Percentiles rank a stretch among this genome's conserved stretches.
phyloP scores from a whole-genome alignment of 1,140 invertebrate species.

The Drosophila parabipectinata region DNA sequence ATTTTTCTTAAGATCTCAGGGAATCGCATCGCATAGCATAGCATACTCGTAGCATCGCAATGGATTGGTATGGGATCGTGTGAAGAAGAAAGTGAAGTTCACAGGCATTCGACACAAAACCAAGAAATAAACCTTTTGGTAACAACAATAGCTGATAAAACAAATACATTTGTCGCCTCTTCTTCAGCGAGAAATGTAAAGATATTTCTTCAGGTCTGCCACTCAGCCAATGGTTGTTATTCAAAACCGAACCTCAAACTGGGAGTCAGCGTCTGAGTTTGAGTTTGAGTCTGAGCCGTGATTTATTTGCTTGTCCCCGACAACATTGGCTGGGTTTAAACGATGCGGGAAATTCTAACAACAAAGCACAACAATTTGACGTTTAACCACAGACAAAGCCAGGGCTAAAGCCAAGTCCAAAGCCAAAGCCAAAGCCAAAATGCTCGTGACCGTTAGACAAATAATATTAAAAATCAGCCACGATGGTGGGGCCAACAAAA shows the following conservation, averaged over 20 bases:
- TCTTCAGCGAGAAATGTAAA: conserved; percentile 68
- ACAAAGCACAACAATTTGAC: conserved; percentile 54
- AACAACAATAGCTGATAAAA: conserved; percentile 80
- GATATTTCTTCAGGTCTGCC: conserved; percentile 45
- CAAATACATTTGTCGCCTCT: conserved; percentile 78
- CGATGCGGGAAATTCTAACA: conserved; percentile 79
- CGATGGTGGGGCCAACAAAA: conserved; percentile 44
- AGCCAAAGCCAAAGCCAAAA: conserved; percentile 55
- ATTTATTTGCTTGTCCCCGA: conserved; percentile 78
- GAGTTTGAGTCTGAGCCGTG: conserved; percentile 39
- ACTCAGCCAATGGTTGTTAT: conserved; percentile 36
- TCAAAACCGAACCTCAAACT: conserved; percentile 46
- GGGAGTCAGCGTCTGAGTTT: conserved; percentile 4
- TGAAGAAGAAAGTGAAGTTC: conserved; percentile 70
- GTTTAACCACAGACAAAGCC: conserved; percentile 56
- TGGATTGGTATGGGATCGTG: conserved; percentile 36
- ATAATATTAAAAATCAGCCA: conserved; percentile 77
- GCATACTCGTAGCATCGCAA: neutral
- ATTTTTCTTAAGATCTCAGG: conserved; percentile 62
- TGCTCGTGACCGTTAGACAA: conserved; percentile 80
- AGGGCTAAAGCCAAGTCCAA: conserved; percentile 12
- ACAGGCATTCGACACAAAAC: conserved; percentile 57
- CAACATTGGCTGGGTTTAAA: conserved; percentile 75
- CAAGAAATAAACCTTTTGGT: conserved; percentile 59
- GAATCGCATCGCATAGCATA: conserved; percentile 3